Evolutionary conservation across 2,113 vertebrate species (phyloP), one percentile per base, ranked within the genome.

Genomic region (Pachyramphus minor): DNA sequence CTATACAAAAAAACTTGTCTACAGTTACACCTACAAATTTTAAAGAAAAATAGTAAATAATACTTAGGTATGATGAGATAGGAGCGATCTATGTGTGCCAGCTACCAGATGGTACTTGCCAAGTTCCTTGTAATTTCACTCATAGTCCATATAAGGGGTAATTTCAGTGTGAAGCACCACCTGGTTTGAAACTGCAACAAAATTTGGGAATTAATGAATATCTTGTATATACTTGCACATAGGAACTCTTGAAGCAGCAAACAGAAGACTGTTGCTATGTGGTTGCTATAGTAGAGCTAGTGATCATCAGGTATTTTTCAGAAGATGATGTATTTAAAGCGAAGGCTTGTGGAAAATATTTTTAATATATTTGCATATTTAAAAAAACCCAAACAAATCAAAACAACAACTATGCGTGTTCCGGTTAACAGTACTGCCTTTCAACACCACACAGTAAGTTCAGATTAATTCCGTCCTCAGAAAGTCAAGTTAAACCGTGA

Each of bases 181-280:
- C 69, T 91, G 41, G 47, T 72, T 72, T 82, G 33, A 84, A 94
- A 82, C 16, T 4, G 62, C 1, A 1, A 68, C 27, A 76, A 60
- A 82, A 91, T 8, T 15, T 12, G 12, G 5, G 33, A 8, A 33
- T 75, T 93, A 91, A 41, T 62, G 22, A 69, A 16, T 92, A 53
- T 15, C 31, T 74, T 77, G 25, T 50, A 55, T 0, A 0, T 31
- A 44, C 37, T 74, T 74, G 20, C 50, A 59, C 0, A 0, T 25
- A 45, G 7, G 37, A 84, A 35, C 33, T 67, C 39, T 52, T 58
- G 52, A 84, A 75, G 55, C 33, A 72, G 49, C 39, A 42, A 74
- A 62, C 11, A 56, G 71, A 75, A 80, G 37, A 35, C 35, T 0
- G 0, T 7, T 87, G 68, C 25, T 71, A 11, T 31, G 12, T 24